Percentiles rank a stretch among this genome's conserved stretches.
phyloP scores from a whole-genome alignment of 2,113 vertebrate genomes.

The Charina bottae region DNA sequence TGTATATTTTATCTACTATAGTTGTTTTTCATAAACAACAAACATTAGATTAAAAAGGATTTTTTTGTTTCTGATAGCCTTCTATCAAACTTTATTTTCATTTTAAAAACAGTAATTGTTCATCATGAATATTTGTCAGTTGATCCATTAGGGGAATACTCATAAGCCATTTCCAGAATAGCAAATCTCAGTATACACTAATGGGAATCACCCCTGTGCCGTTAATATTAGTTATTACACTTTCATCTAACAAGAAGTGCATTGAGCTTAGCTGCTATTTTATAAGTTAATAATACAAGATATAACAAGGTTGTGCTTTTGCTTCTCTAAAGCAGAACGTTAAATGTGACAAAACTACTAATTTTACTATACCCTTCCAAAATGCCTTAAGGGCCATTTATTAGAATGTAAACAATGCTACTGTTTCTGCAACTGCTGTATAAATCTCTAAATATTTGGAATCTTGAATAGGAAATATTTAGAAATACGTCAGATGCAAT shows the following conservation, averaged over 20 bases:
- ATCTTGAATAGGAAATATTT: conserved; percentile 63
- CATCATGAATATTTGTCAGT: conserved; percentile 3
- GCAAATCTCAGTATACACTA: conserved; percentile 52
- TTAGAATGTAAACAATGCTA: conserved; percentile 61
- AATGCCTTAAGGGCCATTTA: conserved; percentile 62
- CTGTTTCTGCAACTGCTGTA: conserved; percentile 32
- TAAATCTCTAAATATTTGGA: conserved; percentile 51
- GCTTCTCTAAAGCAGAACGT: conserved; percentile 56
- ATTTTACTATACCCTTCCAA: conserved; percentile 61
- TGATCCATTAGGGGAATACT: conserved; percentile 37
- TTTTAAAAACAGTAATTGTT: neutral
- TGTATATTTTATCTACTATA: neutral
- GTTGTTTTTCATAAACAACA: neutral
- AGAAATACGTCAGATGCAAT: conserved; percentile 36
- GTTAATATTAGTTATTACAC: conserved; percentile 38
- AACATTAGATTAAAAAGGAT: neutral
- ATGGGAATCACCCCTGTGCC: conserved; percentile 50
- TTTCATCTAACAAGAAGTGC: conserved; percentile 49
- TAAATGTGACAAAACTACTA: conserved; percentile 66
- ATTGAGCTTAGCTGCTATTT: conserved; percentile 53
- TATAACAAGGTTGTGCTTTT: conserved; percentile 66
- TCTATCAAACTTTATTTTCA: conserved; percentile 22
- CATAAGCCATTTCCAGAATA: conserved; percentile 56
- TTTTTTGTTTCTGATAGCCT: neutral
- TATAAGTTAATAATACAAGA: conserved; percentile 57